phyloP scores from a whole-genome alignment of 2,888 invertebrate genomes.

The Epirrita christyi region DNA sequence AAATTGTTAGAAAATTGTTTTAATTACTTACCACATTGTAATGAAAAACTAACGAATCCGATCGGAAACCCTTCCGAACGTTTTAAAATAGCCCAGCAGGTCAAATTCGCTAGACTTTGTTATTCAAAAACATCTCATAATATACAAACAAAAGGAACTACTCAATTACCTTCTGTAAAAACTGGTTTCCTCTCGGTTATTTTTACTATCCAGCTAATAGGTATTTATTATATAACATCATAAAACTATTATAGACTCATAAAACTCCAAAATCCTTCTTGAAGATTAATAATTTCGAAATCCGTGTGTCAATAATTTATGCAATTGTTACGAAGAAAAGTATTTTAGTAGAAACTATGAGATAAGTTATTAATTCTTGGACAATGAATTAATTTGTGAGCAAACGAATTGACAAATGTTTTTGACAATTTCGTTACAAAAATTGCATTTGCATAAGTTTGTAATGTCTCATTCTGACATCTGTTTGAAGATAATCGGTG shows the following conservation, averaged over 20 bases:
- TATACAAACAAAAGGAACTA: conserved; percentile 3
- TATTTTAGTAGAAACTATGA: conserved; percentile 18
- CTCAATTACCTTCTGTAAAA: not conserved
- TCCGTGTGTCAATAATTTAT: conserved; percentile 32
- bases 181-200: conserved; percentile 10
- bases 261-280: conserved; percentile 10
- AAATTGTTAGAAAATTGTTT: too few species aligned
- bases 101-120: not conserved
- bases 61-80: too few species aligned
- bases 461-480: too few species aligned
- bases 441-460: conserved; percentile 8
- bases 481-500: conserved; percentile 1
- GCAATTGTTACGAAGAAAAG: conserved; percentile 32
- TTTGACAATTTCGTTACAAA: conserved; percentile 18
- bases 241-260: conserved; percentile 24
- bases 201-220: conserved; percentile 1
- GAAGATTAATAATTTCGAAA: conserved; percentile 29
- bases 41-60: too few species aligned
- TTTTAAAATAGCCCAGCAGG: too few species aligned
- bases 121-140: conserved; percentile 6
- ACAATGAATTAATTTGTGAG: conserved; percentile 26
- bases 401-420: conserved; percentile 15
- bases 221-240: conserved; percentile 13
- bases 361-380: conserved; percentile 31
- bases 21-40: too few species aligned